A percentile compares a stretch with the other conserved stretches of the same genome.
These are phyloP conservation scores for Lasioglossum zephyrum DNA, from an alignment of 2,888 invertebrate species.

Conservation along the genomic window DNA sequence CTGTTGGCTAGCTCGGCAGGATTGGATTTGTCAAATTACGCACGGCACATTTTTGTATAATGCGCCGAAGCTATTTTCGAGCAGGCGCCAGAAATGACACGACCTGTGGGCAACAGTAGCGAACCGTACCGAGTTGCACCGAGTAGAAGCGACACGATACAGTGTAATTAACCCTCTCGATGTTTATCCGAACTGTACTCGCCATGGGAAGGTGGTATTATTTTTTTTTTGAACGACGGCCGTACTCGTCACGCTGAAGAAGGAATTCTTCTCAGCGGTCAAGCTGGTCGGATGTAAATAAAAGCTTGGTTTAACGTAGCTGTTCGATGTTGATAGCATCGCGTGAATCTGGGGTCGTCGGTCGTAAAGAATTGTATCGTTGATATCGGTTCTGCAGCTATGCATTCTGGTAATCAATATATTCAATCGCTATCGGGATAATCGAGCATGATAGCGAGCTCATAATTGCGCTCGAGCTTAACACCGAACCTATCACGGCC, in stretches of 20 bases:
- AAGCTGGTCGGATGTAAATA: background rate
- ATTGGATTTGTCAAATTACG: background rate
- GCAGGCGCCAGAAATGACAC: background rate
- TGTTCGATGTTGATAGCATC: background rate
- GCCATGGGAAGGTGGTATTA: background rate
- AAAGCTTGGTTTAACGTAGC: background rate
- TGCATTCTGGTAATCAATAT: background rate
- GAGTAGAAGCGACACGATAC: background rate
- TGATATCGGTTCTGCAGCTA: background rate
- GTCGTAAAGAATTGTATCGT: background rate
- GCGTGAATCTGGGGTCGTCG: background rate
- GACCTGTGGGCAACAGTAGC: background rate
- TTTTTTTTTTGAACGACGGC: background rate
- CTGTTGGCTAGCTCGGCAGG: background rate
- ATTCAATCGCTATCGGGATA: background rate
- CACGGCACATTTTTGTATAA: conserved; percentile 1
- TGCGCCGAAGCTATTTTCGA: background rate
- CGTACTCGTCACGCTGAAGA: background rate
- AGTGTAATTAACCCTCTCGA: background rate
- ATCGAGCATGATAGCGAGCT: background rate
- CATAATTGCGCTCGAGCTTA: background rate
- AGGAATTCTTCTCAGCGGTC: background rate
- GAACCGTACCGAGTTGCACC: background rate
- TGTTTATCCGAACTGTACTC: background rate
- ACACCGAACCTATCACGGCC: background rate